A percentile compares a stretch with the other conserved stretches of the same genome.
Conservation (phyloP, 30 jellyfish, hydroid and myxozoan species). For the Cassiopea andromeda region DNA sequence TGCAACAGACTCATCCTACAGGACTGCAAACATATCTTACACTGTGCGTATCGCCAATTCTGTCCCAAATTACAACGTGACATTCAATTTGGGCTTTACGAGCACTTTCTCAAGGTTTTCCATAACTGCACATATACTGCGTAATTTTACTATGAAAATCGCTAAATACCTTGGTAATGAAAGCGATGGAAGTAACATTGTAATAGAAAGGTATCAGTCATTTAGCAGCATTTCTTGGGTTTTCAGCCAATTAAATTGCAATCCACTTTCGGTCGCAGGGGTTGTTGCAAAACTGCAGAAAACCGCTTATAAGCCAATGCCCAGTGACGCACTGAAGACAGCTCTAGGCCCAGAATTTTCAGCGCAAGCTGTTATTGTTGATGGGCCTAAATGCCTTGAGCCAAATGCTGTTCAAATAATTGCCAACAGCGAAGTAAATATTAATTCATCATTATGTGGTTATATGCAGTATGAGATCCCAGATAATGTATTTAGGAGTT, state of each 20-base stretch:
- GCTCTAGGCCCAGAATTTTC: constrained; percentile 66
- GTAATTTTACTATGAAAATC: constrained; percentile 38
- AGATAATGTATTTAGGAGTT: constrained; percentile 39
- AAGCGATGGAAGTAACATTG: constrained; percentile 8
- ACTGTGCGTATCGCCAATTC: constrained; percentile 47
- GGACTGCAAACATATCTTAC: constrained; percentile 80
- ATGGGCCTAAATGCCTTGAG: constrained; percentile 76
- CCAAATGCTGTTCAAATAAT: constrained; percentile 6
- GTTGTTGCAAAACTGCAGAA: constrained; percentile 54
- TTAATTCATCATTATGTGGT: constrained; percentile 51
- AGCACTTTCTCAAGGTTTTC: constrained; percentile 1
- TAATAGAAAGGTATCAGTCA: constrained; percentile 12
- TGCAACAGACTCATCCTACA: constrained; percentile 89
- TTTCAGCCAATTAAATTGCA: constrained; percentile 64
- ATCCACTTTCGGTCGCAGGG: constrained; percentile 25
- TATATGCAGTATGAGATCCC: constrained; percentile 43
- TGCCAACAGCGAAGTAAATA: not conserved
- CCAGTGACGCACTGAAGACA: constrained; percentile 52
- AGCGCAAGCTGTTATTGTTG: constrained; percentile 37
- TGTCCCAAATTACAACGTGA: constrained; percentile 29
- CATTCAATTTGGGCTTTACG: constrained; percentile 63
- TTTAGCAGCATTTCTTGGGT: constrained; percentile 18
- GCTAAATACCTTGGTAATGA: constrained; percentile 36
- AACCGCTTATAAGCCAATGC: constrained; percentile 46
- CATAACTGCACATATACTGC: constrained; percentile 30